Evolutionary conservation across 2,888 invertebrate species (phyloP).

Genomic region (Agrilus biguttatus): DNA sequence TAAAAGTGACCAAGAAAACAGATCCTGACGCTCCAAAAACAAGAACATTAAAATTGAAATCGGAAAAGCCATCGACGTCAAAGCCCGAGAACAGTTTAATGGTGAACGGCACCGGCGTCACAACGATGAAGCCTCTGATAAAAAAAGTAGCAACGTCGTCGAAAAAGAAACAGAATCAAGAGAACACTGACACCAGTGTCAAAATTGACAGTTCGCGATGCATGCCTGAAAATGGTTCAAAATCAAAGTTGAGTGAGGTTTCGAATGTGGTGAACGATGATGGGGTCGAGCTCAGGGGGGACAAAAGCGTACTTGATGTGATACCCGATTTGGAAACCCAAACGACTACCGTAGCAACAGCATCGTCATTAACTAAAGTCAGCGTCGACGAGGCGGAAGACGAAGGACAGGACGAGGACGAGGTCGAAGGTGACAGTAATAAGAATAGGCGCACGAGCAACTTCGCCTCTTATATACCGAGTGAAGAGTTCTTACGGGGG

Average conservation of each 20-base stretch:
- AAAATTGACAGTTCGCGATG: constrained; percentile 1
- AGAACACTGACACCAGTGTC: constrained; percentile 1
- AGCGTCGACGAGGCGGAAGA: not conserved
- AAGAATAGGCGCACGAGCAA: constrained; percentile 37
- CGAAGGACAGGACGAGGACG: constrained; percentile 1
- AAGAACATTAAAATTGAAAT: constrained; percentile 3
- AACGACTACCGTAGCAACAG: not conserved
- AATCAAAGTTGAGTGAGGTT: constrained; percentile 9
- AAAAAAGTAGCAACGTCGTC: constrained; percentile 1
- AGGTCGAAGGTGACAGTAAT: not conserved
- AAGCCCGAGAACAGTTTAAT: no score
- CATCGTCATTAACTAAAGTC: not conserved
- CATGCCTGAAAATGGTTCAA: constrained; percentile 5
- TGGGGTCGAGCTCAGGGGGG: constrained; percentile 9
- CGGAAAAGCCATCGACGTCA: not conserved
- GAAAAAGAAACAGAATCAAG: not conserved
- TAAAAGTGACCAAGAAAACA: constrained; percentile 4
- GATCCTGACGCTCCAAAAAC: constrained; percentile 1
- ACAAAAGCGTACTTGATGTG: not conserved
- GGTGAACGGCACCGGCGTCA: no score
- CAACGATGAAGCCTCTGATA: not conserved
- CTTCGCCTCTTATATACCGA: constrained; percentile 46
- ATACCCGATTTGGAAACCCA: not conserved
- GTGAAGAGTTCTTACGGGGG: constrained; percentile 31
- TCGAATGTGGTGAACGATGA: not conserved